Evolutionary conservation across 2,113 vertebrate species (phyloP).

Genomic region (Aleadryas rufinucha): DNA sequence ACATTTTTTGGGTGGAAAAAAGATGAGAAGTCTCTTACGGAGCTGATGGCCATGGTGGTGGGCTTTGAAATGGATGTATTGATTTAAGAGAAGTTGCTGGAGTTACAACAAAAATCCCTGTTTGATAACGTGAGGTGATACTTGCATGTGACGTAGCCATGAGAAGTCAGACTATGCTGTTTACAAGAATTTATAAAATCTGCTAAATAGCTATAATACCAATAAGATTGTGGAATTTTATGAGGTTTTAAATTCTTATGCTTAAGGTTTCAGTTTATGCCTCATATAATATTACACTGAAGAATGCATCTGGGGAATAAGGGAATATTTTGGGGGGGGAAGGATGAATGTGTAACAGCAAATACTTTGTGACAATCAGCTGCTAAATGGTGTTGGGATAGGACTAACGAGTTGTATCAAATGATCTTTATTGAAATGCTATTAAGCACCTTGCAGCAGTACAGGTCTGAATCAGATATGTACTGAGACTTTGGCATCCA

Average conservation of each 20-base stretch:
- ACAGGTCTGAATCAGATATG: background rate
- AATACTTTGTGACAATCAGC: background rate
- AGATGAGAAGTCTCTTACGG: background rate
- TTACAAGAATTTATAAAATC: constrained; percentile 23
- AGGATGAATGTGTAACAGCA: background rate
- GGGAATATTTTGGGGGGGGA: background rate
- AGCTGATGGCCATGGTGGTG: background rate
- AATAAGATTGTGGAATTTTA: background rate
- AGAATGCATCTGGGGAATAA: background rate
- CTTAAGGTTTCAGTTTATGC: constrained; percentile 15
- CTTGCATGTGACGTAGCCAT: background rate
- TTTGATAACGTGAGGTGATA: background rate
- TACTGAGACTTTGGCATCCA: background rate
- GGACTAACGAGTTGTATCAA: constrained; percentile 8
- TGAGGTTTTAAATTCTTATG: background rate
- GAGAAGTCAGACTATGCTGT: background rate
- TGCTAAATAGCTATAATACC: background rate
- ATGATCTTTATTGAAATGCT: constrained; percentile 41
- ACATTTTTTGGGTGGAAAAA: background rate
- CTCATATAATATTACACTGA: background rate
- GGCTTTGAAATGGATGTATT: background rate
- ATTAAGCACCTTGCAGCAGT: constrained; percentile 15
- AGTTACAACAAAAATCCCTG: background rate
- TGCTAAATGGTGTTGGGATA: background rate
- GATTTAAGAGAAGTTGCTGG: background rate